Conservation (phyloP, 2,113 vertebrate species). For the Dendropsophus ebraccatus region DNA sequence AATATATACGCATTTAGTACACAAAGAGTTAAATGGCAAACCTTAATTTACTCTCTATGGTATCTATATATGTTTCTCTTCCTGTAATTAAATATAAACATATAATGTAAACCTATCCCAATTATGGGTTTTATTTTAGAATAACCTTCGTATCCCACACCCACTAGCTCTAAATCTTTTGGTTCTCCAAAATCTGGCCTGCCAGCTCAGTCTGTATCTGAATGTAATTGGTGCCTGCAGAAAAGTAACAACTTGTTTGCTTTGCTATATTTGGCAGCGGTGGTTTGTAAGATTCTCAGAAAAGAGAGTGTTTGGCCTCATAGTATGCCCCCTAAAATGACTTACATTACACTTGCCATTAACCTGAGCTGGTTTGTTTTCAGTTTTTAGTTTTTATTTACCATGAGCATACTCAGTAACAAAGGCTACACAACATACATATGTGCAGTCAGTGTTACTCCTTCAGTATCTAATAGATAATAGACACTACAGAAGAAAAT, state of each 20-base stretch:
- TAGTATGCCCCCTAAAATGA: background rate
- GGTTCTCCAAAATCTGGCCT: slow-evolving; percentile 18
- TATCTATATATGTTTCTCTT: slow-evolving; percentile 38
- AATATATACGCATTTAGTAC: background rate
- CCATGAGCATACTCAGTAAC: too few relatives aligned
- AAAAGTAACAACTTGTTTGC: slow-evolving; percentile 47
- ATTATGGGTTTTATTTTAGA: slow-evolving; percentile 56
- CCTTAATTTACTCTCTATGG: background rate
- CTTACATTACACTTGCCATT: background rate
- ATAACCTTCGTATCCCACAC: slow-evolving; percentile 49
- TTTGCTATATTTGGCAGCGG: slow-evolving; percentile 47
- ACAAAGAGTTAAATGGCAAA: background rate
- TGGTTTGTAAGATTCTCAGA: slow-evolving; percentile 32
- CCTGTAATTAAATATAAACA: slow-evolving; percentile 51
- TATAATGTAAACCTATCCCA: slow-evolving; percentile 50
- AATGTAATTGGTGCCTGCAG: slow-evolving; percentile 47
- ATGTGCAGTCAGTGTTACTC: too few relatives aligned
- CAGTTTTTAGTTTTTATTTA: too few relatives aligned
- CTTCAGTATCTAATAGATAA: too few relatives aligned
- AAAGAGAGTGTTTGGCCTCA: background rate
- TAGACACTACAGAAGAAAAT: too few relatives aligned
- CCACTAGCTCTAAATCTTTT: slow-evolving; percentile 1
- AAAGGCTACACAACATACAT: too few relatives aligned
- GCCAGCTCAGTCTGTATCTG: slow-evolving; percentile 20
- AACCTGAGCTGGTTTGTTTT: background rate